Evolutionary conservation across 2,888 invertebrate species (phyloP).

Genomic region (Trilocha varians): DNA sequence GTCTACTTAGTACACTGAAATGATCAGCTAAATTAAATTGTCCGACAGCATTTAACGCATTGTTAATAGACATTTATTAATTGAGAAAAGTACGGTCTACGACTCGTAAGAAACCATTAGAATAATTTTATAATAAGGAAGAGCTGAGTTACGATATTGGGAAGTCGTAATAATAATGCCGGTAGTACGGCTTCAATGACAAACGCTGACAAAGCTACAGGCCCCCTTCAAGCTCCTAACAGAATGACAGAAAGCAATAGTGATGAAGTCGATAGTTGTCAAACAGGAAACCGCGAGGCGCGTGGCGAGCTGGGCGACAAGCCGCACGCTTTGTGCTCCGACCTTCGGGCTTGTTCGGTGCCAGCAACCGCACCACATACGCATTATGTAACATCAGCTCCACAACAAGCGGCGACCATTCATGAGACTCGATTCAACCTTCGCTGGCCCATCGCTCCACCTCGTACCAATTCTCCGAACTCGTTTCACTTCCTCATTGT

Average conservation of each 20-base stretch:
- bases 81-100: constrained; percentile 15
- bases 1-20: constrained; percentile 58
- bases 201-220: constrained; percentile 51
- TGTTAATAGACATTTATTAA: constrained; percentile 31
- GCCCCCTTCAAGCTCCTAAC: constrained; percentile 66
- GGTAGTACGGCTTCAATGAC: constrained; percentile 55
- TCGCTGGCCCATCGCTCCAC: constrained; percentile 7
- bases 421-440: constrained; percentile 45
- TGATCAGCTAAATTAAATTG: constrained; percentile 57
- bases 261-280: constrained; percentile 72
- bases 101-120: constrained; percentile 29
- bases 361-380: constrained; percentile 44
- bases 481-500: constrained; percentile 4
- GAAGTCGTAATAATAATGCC: constrained; percentile 55
- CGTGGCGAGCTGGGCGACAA: constrained; percentile 58
- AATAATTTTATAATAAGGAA: constrained; percentile 55
- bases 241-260: constrained; percentile 68
- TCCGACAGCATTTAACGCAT: constrained; percentile 42
- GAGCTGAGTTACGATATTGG: constrained; percentile 42
- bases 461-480: constrained; percentile 1
- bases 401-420: constrained; percentile 59
- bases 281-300: constrained; percentile 69
- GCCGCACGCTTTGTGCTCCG: constrained; percentile 56
- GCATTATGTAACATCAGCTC: constrained; percentile 53
- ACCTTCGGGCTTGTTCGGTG: constrained; percentile 59